phyloP scores from a whole-genome alignment of 2,113 vertebrate species.

The Patagioenas fasciata region DNA sequence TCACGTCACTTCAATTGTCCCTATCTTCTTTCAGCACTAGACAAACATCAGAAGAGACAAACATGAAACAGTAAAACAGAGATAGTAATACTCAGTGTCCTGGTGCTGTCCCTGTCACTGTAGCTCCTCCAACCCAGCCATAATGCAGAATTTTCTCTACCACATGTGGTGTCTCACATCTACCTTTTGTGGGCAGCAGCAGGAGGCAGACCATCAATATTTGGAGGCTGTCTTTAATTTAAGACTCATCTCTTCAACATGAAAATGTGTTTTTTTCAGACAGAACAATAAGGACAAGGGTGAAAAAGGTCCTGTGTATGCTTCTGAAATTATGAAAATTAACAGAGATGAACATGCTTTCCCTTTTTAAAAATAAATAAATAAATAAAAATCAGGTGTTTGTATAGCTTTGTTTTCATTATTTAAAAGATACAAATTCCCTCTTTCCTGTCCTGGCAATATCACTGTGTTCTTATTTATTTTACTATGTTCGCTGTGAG shows the following conservation, averaged over 20 bases:
- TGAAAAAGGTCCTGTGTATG: background rate
- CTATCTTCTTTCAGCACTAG: constrained; percentile 22
- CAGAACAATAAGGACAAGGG: background rate
- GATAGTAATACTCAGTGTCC: background rate
- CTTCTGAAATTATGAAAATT: background rate
- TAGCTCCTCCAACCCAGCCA: background rate
- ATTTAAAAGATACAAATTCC: background rate
- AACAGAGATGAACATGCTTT: background rate
- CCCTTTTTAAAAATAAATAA: background rate
- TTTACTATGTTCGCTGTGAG: background rate
- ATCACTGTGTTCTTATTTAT: background rate
- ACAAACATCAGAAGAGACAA: constrained; percentile 47
- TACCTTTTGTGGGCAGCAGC: constrained; percentile 39
- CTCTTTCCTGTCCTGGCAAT: background rate
- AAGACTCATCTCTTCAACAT: background rate
- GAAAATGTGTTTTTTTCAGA: background rate
- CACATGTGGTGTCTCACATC: constrained; percentile 29
- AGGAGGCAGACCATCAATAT: background rate
- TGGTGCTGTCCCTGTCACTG: background rate
- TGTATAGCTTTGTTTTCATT: background rate
- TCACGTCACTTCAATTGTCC: constrained; percentile 50
- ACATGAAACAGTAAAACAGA: constrained; percentile 32
- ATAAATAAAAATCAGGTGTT: background rate
- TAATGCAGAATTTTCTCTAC: constrained; percentile 31
- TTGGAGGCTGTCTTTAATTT: constrained; percentile 10